Conservation (phyloP, 2,113 vertebrate species). For the Saiga tatarica region DNA sequence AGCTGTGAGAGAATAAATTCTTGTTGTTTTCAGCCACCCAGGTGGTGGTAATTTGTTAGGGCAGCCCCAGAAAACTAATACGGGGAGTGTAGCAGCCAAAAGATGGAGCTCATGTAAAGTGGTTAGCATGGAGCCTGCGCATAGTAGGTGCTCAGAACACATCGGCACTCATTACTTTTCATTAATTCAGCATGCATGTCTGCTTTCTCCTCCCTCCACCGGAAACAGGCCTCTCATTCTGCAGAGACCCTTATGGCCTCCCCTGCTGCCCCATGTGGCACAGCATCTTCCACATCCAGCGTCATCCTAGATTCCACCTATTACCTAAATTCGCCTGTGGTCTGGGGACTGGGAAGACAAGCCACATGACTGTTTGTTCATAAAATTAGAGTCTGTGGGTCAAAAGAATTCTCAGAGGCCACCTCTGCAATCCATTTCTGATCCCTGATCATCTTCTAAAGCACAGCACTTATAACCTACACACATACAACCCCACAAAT, state of each 20-base stretch:
- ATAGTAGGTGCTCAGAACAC: rapidly evolving
- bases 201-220: rapidly evolving
- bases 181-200: rapidly evolving
- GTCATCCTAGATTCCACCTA: not conserved
- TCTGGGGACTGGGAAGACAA: not conserved
- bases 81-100: rapidly evolving
- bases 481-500: not conserved
- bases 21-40: not conserved
- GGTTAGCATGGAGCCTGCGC: not conserved
- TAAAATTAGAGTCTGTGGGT: not conserved
- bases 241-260: rapidly evolving
- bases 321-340: rapidly evolving
- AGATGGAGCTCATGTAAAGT: rapidly evolving
- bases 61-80: not conserved
- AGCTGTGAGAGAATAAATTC: not conserved
- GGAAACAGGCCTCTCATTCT: rapidly evolving
- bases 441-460: not conserved
- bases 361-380: rapidly evolving
- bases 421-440: not conserved
- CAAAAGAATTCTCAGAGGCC: not conserved
- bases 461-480: too few species aligned
- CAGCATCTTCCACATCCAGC: not conserved
- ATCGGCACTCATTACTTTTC: rapidly evolving
- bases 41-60: not conserved
- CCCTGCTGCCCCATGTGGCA: rapidly evolving